These are phyloP conservation scores for Sebastes kiyomatsui DNA, from an alignment of 2,797 vertebrate genomes.

Conservation along the genomic window DNA sequence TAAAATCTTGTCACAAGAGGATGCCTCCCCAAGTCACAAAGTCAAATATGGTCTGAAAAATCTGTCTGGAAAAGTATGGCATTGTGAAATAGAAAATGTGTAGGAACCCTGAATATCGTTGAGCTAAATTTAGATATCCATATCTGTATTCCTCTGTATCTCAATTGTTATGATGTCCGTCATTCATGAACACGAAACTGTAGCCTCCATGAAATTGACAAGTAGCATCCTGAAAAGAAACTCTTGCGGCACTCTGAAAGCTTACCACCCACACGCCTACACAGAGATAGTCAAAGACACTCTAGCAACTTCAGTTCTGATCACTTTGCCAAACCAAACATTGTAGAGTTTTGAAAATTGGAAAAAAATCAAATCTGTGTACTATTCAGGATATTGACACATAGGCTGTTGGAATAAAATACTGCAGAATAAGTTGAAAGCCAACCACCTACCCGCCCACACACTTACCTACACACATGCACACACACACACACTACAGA, in stretches of 20 bases:
- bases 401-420: constrained; percentile 16
- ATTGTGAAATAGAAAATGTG: too few relatives aligned
- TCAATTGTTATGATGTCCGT: constrained; percentile 3
- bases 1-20: too few relatives aligned
- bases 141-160: background rate
- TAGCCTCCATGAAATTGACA: constrained; percentile 19
- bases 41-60: too few relatives aligned
- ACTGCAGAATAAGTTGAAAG: constrained; percentile 3
- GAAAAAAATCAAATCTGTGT: background rate
- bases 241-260: constrained; percentile 4
- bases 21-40: too few relatives aligned
- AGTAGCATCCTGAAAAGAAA: constrained; percentile 14
- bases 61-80: too few relatives aligned
- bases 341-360: constrained; percentile 13
- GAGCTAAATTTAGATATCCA: background rate
- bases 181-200: background rate
- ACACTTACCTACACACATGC: background rate
- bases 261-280: constrained; percentile 16
- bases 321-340: constrained; percentile 28
- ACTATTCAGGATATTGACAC: constrained; percentile 20
- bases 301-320: constrained; percentile 17
- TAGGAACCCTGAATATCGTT: background rate
- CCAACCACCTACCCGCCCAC: constrained; percentile 23
- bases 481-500: background rate
- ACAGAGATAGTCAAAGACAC: constrained; percentile 28